Evolutionary conservation across 2,797 vertebrate species (phyloP).

Genomic region (Danio choprae): DNA sequence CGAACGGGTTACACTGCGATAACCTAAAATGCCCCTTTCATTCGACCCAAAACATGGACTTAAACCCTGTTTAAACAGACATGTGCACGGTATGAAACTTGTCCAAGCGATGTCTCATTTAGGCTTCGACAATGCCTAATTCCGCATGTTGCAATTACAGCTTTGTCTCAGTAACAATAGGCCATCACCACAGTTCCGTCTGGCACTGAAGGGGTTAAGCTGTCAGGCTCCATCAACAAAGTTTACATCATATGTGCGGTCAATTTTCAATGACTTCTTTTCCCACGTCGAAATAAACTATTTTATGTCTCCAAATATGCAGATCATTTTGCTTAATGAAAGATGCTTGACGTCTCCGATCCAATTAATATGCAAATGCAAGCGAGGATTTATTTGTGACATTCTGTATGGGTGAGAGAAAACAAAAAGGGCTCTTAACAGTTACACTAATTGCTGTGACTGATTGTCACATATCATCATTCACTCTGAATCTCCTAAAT

Average conservation of each 20-base stretch:
- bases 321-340: conserved; percentile 99
- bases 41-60: conserved; percentile 23
- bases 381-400: conserved; percentile 99
- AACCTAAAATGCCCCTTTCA: conserved; percentile 43
- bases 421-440: conserved; percentile 99
- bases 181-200: conserved; percentile 50
- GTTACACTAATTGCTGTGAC: conserved; percentile 99
- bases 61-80: conserved; percentile 46
- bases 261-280: conserved; percentile 97
- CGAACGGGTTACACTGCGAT: not conserved
- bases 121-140: conserved; percentile 14
- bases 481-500: conserved; percentile 97
- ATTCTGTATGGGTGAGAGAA: conserved; percentile 99
- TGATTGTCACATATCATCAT: conserved; percentile 99
- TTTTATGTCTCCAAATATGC: conserved; percentile 99
- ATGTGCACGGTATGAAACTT: conserved; percentile 6
- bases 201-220: conserved; percentile 79
- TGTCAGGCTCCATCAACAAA: conserved; percentile 73
- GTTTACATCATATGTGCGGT: conserved; percentile 84
- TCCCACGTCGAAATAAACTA: conserved; percentile 99
- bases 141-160: conserved; percentile 30
- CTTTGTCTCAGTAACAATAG: conserved; percentile 45
- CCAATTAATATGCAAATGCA: conserved; percentile 99
- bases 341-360: conserved; percentile 99
- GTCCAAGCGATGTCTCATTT: conserved; percentile 28